phyloP scores from a whole-genome alignment of 2,113 vertebrate genomes.

The Alethe diademata region DNA sequence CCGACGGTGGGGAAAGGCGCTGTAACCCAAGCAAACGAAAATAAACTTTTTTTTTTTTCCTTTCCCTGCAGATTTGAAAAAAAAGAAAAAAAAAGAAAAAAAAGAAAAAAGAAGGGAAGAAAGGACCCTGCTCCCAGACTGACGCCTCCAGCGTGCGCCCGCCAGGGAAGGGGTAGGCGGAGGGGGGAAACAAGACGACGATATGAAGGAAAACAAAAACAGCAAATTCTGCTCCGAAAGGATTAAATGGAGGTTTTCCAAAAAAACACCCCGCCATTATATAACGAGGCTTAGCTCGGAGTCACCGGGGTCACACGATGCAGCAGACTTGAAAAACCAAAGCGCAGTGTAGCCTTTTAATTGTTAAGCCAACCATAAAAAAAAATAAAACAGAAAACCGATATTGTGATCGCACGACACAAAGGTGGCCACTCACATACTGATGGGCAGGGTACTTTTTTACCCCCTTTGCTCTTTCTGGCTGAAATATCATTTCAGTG shows the following conservation, averaged over 20 bases:
- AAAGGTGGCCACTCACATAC: background rate
- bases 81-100: background rate
- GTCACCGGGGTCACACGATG: conserved; percentile 2
- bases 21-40: conserved; percentile 53
- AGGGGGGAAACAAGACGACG: background rate
- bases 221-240: conserved; percentile 54
- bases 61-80: background rate
- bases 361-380: conserved; percentile 22
- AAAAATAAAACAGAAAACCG: background rate
- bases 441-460: background rate
- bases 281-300: conserved; percentile 13
- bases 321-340: conserved; percentile 55
- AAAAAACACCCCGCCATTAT: conserved; percentile 17
- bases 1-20: conserved; percentile 18
- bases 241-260: conserved; percentile 68
- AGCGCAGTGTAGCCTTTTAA: background rate
- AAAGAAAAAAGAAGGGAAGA: background rate
- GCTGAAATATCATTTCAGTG: background rate
- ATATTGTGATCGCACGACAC: background rate
- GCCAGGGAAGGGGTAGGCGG: background rate
- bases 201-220: conserved; percentile 50
- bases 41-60: conserved; percentile 41
- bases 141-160: background rate
- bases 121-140: conserved; percentile 38
- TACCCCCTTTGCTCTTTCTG: background rate